Conservation (phyloP, 2,888 invertebrate genomes). For the Phlogophora meticulosa region DNA sequence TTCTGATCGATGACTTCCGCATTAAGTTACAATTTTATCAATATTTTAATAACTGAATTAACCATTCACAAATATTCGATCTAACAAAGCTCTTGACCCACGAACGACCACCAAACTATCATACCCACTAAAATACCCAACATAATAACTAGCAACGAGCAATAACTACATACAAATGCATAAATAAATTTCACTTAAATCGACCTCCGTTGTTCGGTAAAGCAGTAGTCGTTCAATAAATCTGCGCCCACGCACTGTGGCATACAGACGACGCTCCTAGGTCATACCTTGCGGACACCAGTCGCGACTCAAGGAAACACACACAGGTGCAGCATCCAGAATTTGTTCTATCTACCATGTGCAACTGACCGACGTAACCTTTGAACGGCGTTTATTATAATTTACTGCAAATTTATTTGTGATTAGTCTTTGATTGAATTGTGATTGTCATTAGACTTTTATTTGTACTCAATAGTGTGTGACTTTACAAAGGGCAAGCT, state of each 20-base stretch:
- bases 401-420: conserved; percentile 48
- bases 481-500: background rate
- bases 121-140: conserved; percentile 31
- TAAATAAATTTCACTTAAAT: conserved; percentile 78
- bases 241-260: conserved; percentile 80
- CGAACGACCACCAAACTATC: conserved; percentile 17
- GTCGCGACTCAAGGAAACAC: conserved; percentile 61
- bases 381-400: conserved; percentile 43
- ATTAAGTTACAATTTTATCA: background rate
- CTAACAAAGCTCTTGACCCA: conserved; percentile 11
- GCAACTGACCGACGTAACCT: conserved; percentile 58
- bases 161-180: conserved; percentile 75
- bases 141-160: conserved; percentile 55
- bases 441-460: conserved; percentile 23
- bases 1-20: background rate
- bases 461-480: background rate
- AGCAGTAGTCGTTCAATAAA: conserved; percentile 85
- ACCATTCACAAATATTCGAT: background rate
- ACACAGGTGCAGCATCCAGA: conserved; percentile 58
- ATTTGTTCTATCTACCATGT: conserved; percentile 42
- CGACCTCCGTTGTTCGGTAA: conserved; percentile 70
- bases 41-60: background rate
- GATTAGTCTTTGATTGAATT: conserved; percentile 32
- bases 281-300: conserved; percentile 63
- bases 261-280: conserved; percentile 60